Evolutionary conservation across 2,797 vertebrate genomes (phyloP), one percentile per base, ranked within the genome.

Genomic region (Uromys caudimaculatus): DNA sequence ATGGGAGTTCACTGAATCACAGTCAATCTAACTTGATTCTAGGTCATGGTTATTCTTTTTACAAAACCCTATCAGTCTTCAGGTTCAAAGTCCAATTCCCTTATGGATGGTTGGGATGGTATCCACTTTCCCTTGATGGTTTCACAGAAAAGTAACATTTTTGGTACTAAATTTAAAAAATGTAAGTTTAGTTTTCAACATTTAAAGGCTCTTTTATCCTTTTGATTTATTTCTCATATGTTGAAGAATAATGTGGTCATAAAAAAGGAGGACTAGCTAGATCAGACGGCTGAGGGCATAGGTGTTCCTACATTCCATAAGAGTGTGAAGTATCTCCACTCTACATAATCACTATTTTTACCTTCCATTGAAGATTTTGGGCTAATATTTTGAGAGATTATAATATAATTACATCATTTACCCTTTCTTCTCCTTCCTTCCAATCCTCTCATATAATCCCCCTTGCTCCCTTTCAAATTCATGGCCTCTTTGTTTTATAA

Each of bases 1-100:
- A 91, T 3, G 60, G 23, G 3, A 81, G 90, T 91, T 97, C 69
- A 88, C 32, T 73, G 85, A 96, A 76, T 64, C 14, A 12, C 52
- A 35, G 71, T 69, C 35, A 81, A n/a, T 38, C 35, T 17, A 8
- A 38, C 6, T n/a, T 71, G 35, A 86, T 84, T 89, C 38, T 76
- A 91, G 13, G 11, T 76, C 69, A 84, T 13, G 1, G 88, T 3
- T 58, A 11, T 64, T 75, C 9, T 71, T 71, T 71, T n/a, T n/a
- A 85, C 19, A 27, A 85, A 85, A 85, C 60, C 2, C 2, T 47
- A 35, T 67, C 7, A 84, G 1, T 27, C 11, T 17, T 62, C 14
- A 29, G 54, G 1, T 91, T 82, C 79, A 93, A 75, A 90, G 78
- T 69, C 4, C 71, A 52, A 17, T 89, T 95, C 29, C 17, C 6